phyloP scores from a whole-genome alignment of 2,888 invertebrate species.

The Abrostola tripartita region DNA sequence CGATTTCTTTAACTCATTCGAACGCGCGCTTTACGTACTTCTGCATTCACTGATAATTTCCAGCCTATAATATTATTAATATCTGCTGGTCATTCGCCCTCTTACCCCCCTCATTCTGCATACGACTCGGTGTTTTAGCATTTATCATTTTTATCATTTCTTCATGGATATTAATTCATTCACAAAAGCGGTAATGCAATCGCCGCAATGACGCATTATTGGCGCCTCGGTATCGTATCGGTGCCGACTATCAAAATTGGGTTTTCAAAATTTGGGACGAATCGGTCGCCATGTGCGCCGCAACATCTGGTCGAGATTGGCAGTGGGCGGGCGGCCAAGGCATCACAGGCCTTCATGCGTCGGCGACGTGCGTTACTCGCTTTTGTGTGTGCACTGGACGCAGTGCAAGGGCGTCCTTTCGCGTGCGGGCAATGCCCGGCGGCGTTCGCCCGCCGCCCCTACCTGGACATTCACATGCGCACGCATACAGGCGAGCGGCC shows the following conservation, averaged over 20 bases:
- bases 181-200: slow-evolving; percentile 89
- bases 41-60: slow-evolving; percentile 76
- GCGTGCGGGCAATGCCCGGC: slow-evolving; percentile 85
- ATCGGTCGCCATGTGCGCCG: slow-evolving; percentile 58
- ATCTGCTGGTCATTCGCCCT: slow-evolving; percentile 72
- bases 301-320: slow-evolving; percentile 66
- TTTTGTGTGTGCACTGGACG: slow-evolving; percentile 88
- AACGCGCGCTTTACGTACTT: slow-evolving; percentile 82
- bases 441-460: slow-evolving; percentile 85
- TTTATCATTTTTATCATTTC: slow-evolving; percentile 80
- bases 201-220: slow-evolving; percentile 82
- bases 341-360: slow-evolving; percentile 66
- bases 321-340: slow-evolving; percentile 72
- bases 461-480: slow-evolving; percentile 87
- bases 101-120: slow-evolving; percentile 71
- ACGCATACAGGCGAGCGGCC: slow-evolving; percentile 89
- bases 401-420: slow-evolving; percentile 85
- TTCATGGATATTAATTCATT: slow-evolving; percentile 86
- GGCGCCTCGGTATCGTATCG: slow-evolving; percentile 65
- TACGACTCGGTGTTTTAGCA: slow-evolving; percentile 75
- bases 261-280: slow-evolving; percentile 67
- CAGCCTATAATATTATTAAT: slow-evolving; percentile 70
- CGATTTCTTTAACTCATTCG: slow-evolving; percentile 75
- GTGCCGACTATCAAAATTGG: slow-evolving; percentile 74
- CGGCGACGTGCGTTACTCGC: slow-evolving; percentile 88